Percentiles rank a stretch among this genome's conserved stretches.
Evolutionary conservation across 2,797 vertebrate species (phyloP).

Genomic region (Denticeps clupeoides): DNA sequence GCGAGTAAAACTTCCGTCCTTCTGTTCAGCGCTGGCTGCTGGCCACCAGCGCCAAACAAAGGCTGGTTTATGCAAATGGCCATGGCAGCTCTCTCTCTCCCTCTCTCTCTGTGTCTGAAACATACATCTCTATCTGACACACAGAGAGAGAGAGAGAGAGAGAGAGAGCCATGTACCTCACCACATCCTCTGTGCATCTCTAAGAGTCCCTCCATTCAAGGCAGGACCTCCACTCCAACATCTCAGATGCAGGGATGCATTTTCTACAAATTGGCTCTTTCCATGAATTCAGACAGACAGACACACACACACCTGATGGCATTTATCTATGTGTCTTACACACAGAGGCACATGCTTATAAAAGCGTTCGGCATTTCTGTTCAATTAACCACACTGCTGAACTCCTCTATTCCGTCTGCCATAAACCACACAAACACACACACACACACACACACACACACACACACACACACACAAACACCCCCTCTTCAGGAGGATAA

Average conservation of each 20-base stretch:
- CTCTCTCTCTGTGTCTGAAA: constrained; percentile 27
- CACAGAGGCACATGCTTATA: constrained; percentile 16
- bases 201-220: too few species aligned
- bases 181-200: too few species aligned
- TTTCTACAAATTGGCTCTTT: too few species aligned
- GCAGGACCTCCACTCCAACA: too few species aligned
- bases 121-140: constrained; percentile 35
- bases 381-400: constrained; percentile 59
- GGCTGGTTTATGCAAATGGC: constrained; percentile 69
- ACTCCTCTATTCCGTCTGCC: constrained; percentile 36
- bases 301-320: not conserved
- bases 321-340: constrained; percentile 1
- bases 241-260: too few species aligned
- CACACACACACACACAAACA: not conserved
- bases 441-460: not conserved
- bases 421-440: not conserved
- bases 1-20: constrained; percentile 68
- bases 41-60: constrained; percentile 68
- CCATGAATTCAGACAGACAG: not conserved
- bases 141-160: too few species aligned
- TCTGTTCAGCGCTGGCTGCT: constrained; percentile 66
- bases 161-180: too few species aligned
- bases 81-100: constrained; percentile 12
- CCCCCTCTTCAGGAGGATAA: too few species aligned
- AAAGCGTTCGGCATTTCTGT: constrained; percentile 42